Conservation (phyloP, 1,140 invertebrate species). For the Trachelipus rathkii region DNA sequence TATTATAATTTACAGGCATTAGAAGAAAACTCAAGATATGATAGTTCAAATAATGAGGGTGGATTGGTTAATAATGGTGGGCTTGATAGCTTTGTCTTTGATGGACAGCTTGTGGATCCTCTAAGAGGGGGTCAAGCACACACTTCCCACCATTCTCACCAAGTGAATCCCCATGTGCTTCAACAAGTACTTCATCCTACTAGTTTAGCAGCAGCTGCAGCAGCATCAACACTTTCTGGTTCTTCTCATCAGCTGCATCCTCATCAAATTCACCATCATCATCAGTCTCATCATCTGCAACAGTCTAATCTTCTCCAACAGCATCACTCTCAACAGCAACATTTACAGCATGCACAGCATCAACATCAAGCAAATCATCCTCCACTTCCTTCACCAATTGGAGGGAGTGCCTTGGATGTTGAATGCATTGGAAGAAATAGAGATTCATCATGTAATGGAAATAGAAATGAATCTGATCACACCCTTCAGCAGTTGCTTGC, state of each 20-base stretch:
- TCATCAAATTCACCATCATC: background rate
- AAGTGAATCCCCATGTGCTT: background rate
- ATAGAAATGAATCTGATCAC: constrained; percentile 7
- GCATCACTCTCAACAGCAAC: background rate
- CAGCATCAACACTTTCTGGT: background rate
- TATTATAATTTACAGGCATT: background rate
- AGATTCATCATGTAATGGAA: background rate
- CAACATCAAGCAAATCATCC: background rate
- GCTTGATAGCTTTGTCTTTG: constrained; percentile 2
- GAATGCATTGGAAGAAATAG: background rate
- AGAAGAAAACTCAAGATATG: background rate
- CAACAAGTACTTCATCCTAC: background rate
- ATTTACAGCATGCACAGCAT: background rate
- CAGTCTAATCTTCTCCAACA: background rate
- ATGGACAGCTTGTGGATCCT: background rate
- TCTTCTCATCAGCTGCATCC: background rate
- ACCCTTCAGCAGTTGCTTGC: constrained; percentile 2
- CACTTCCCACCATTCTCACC: background rate
- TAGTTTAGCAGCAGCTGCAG: background rate
- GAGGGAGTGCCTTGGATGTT: background rate
- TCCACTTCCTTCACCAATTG: background rate
- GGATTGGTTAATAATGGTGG: background rate
- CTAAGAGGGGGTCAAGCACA: background rate
- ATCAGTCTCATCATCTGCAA: background rate
- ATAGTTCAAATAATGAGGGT: background rate